Conservation (phyloP, 2,113 vertebrate species). For the Phylloscopus trochiloides region DNA sequence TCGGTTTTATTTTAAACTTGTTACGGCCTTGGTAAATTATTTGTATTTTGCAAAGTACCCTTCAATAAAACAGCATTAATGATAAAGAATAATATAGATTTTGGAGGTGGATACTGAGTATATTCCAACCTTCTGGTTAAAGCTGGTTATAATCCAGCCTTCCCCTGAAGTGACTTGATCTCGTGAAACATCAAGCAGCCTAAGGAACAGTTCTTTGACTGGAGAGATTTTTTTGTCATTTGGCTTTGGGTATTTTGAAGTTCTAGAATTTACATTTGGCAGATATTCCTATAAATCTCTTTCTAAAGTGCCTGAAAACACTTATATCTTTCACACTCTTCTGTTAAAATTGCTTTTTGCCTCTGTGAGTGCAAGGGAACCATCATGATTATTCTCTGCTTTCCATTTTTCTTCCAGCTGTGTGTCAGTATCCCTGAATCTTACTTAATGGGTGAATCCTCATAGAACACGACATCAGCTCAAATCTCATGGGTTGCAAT, state of each 20-base stretch:
- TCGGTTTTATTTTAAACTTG: neutral
- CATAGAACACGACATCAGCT: neutral
- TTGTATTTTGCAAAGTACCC: neutral
- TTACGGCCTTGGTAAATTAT: neutral
- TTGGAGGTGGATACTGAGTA: neutral
- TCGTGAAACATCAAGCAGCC: neutral
- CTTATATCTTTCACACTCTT: neutral
- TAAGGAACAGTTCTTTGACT: neutral
- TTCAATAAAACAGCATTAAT: neutral
- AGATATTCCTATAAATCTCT: neutral
- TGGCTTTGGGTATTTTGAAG: neutral
- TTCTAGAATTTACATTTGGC: neutral
- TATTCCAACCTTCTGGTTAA: neutral
- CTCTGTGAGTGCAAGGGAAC: neutral
- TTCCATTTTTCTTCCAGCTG: neutral
- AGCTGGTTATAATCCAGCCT: neutral
- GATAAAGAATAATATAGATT: neutral
- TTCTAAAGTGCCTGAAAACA: neutral
- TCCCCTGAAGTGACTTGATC: neutral
- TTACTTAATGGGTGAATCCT: neutral
- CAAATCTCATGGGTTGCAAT: accelerated
- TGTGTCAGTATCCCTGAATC: neutral
- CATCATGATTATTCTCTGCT: neutral
- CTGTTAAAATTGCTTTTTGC: neutral
- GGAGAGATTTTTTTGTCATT: neutral